Evolutionary conservation across 2,888 invertebrate genomes (phyloP), one percentile per base, ranked within the genome.

Genomic region (Orthonevra nobilis): DNA sequence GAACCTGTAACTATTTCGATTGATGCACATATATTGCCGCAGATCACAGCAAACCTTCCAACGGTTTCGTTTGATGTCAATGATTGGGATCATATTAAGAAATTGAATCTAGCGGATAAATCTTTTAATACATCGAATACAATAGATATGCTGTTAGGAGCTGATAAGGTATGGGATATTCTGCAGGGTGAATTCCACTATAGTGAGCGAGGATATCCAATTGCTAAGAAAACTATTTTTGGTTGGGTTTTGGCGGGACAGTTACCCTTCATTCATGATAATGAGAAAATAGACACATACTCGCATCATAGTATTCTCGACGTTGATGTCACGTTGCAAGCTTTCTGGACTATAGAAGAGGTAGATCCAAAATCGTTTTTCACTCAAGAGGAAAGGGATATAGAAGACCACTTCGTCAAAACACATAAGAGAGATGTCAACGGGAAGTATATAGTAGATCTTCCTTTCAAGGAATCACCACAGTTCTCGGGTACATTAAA

Each of bases 101-200:
- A 58, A 9, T 17, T 70, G 7, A 19, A 42, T 9, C 44, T 81
- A 17, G 69, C 50, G 26, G 54, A 79, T 64, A 42, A 60, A 14
- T 63, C 60, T 6, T 77, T 73, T 30, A 60, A 64, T 44, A 38
- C 44, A 10, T n/a, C 61, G 44, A 66, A 48, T 32, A 30, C 61
- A 4, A 73, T 79, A 46, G 70, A 79, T n/a, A 40, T 74, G n/a
- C 56, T 81, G 3, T 19, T 79, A 48, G 70, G 79, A 36, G 72
- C 58, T 15, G 75, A 77, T 50, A 58, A 70, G 30, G 15, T 63
- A 20, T 81, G 68, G 66, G 60, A 63, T 10, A 63, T 77, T 60
- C 36, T 34, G 30, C 69, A n/a, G 46, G 69, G 36, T 30, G 60
- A 26, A 10, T 63, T 23, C 12, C 38, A 30, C n/a, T 34, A 30